Percentiles rank a stretch among this genome's conserved stretches.
phyloP scores from a whole-genome alignment of 2,113 vertebrate species.

The Hemibagrus wyckioides region DNA sequence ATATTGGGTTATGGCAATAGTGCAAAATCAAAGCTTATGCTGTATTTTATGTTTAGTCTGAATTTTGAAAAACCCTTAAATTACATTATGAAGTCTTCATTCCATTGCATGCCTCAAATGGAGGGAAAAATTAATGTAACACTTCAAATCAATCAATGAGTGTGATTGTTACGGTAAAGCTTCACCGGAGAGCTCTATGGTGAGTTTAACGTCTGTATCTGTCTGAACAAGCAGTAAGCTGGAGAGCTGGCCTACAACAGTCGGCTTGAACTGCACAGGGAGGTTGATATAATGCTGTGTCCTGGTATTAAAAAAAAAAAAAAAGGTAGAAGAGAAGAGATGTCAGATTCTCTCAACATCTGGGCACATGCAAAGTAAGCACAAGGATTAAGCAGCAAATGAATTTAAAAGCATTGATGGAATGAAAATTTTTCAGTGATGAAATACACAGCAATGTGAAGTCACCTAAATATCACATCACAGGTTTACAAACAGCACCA shows the following conservation, averaged over 20 bases:
- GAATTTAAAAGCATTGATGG: not conserved
- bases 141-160: not conserved
- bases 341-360: not conserved
- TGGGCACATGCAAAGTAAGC: not conserved
- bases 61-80: not conserved
- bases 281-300: slow-evolving; percentile 91
- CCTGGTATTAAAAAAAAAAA: slow-evolving; percentile 63
- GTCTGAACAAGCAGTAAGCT: slow-evolving; percentile 79
- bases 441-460: not conserved
- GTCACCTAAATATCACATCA: not conserved
- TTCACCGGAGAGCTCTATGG: slow-evolving; percentile 83
- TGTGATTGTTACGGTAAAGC: slow-evolving; percentile 61
- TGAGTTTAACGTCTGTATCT: slow-evolving; percentile 71
- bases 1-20: not conserved
- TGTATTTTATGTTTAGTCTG: not conserved
- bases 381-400: not conserved
- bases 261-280: slow-evolving; percentile 90
- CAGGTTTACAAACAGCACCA: not conserved
- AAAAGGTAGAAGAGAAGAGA: not conserved
- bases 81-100: not conserved
- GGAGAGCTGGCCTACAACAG: slow-evolving; percentile 74
- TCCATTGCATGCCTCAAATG: not conserved
- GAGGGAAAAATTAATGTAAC: not conserved
- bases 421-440: not conserved
- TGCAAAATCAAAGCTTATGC: slow-evolving; percentile 8